Base-by-base conservation (phyloP, 2,113 vertebrate species). In the Vanacampus margaritifer region DNA sequence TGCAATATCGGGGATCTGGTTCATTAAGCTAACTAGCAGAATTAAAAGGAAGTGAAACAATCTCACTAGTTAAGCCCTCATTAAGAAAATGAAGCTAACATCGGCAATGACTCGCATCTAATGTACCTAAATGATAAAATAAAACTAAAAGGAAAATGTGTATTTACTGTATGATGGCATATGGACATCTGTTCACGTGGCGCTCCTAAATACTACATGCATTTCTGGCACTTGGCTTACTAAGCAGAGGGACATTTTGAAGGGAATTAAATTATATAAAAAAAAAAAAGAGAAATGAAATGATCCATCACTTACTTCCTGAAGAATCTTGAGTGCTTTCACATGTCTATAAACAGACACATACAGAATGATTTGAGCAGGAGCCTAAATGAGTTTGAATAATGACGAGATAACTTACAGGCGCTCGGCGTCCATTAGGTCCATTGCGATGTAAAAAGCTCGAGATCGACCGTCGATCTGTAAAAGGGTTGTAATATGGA, bases 401-500 rank as follows among this genome's bases (percentile, higher is more conserved):
- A 12, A 19, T 36, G 17, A 8, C 14, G 13, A 62, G 37, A 19
- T 35, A 56, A 95, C 95, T 96, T 86, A 98, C 96, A 21, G 43
- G 93, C 92, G 94, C 87, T 98, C 96, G 1, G 95, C 94, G 67
- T 94, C 92, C 85, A 94, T 76, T 77, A 98, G 86, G 23, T 95
- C 94, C 83, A 94, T 93, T 2, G 92, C 94, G 1, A 98, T 89
- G 77, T 93, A 87, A 50, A 93, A 91, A 48, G 94, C 94, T 87
- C 94, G 92, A 70, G 92, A 93, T 69, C 92, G 91, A 64, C 93
- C 95, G 23, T 95, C 94, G 70, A 87, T 87, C 95, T 96, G 91
- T 41, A 39, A 84, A 89, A 23, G n/a, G 36, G 24, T 17, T 56
- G 54, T 70, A 72, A 85, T 5, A 77, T 71, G 16, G 73, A 60